phyloP scores from a whole-genome alignment of 2,797 vertebrate species.

The Acrocephalus scirpaceus region DNA sequence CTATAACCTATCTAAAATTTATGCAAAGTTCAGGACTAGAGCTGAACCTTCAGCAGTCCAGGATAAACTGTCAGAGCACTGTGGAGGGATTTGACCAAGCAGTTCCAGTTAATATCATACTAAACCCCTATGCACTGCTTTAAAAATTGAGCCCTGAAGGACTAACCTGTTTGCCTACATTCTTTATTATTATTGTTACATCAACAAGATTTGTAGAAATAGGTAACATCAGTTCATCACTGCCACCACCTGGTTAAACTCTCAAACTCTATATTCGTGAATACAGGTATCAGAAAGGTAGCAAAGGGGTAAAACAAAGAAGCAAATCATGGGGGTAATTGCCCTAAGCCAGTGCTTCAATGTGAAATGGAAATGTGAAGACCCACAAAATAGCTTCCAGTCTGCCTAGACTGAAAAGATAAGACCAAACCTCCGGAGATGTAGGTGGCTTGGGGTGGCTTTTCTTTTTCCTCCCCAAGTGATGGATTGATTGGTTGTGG shows the following conservation, averaged over 20 bases:
- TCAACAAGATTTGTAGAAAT: background rate
- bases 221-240: conserved; percentile 47
- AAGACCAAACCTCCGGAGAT: background rate
- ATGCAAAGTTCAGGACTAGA: background rate
- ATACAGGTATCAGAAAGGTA: background rate
- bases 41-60: background rate
- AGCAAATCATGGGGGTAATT: background rate
- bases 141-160: conserved; percentile 46
- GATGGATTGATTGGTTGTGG: background rate
- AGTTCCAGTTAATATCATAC: conserved; percentile 25
- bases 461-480: background rate
- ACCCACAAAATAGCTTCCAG: background rate
- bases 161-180: conserved; percentile 54
- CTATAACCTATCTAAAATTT: background rate
- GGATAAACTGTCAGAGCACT: background rate
- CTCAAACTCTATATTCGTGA: accelerated
- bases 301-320: background rate
- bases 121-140: conserved; percentile 29
- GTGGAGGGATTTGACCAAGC: conserved; percentile 19
- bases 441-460: background rate
- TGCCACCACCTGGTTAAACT: conserved; percentile 63
- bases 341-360: background rate
- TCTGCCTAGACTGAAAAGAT: background rate
- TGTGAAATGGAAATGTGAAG: background rate
- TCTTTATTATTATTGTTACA: conserved; percentile 34